Percentiles rank a stretch among this genome's conserved stretches.
Conservation (phyloP, 1,140 invertebrate species). For the Tetramorium parvispinum region DNA sequence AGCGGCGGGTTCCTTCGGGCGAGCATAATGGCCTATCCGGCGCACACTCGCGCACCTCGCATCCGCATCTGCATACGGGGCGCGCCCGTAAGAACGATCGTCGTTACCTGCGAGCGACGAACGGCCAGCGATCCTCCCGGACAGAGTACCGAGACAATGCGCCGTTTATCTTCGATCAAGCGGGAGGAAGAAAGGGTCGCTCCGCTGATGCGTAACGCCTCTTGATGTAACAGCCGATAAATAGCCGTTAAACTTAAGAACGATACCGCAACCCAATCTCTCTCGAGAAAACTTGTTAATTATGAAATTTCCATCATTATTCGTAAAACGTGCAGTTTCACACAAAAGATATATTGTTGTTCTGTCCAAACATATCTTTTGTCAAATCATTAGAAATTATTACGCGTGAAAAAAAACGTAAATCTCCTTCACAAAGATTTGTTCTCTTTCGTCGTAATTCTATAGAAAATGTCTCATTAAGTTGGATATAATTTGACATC, state of each 20-base stretch:
- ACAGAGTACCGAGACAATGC: slow-evolving; percentile 68
- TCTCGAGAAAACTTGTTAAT: background rate
- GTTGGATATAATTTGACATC: slow-evolving; percentile 64
- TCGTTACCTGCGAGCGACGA: slow-evolving; percentile 62
- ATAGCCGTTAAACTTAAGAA: slow-evolving; percentile 61
- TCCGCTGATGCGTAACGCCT: slow-evolving; percentile 68
- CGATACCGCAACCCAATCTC: background rate
- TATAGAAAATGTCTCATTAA: background rate
- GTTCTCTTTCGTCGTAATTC: background rate
- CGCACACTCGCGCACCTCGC: slow-evolving; percentile 54
- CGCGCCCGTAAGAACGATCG: slow-evolving; percentile 65
- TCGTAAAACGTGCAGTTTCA: background rate
- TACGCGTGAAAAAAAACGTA: background rate
- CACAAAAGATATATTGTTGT: background rate
- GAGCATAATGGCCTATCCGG: slow-evolving; percentile 68
- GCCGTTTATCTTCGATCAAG: slow-evolving; percentile 74
- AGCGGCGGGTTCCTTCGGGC: slow-evolving; percentile 58
- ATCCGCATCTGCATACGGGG: slow-evolving; percentile 66
- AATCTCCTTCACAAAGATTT: background rate
- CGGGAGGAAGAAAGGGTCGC: slow-evolving; percentile 58
- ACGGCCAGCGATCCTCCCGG: slow-evolving; percentile 65
- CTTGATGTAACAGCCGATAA: slow-evolving; percentile 68
- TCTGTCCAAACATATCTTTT: background rate
- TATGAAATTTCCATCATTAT: slow-evolving; percentile 9
- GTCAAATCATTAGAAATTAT: background rate